Percentiles rank a stretch among this genome's conserved stretches.
phyloP scores from a whole-genome alignment of 1,140 invertebrate genomes.

The Leucophenga varia region DNA sequence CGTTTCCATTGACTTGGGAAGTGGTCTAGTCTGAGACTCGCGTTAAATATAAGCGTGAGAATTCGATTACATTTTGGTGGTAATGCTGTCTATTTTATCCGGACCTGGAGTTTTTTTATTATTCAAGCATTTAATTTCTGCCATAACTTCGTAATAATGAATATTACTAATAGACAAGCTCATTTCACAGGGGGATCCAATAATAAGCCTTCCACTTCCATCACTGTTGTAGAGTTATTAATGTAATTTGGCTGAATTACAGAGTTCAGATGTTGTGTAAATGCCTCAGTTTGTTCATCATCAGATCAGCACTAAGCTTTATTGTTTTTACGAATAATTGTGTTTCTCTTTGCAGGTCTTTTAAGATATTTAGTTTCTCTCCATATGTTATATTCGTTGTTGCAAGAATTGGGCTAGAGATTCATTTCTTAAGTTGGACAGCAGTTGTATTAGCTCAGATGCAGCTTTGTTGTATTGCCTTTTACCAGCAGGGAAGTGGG shows the following conservation, averaged over 20 bases:
- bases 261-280: conserved; percentile 1
- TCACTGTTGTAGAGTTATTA: background rate
- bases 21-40: conserved; percentile 2
- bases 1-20: background rate
- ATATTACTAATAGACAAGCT: background rate
- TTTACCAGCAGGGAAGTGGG: conserved; percentile 6
- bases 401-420: background rate
- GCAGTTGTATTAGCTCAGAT: conserved; percentile 2
- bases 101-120: conserved; percentile 11
- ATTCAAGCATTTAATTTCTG: no score
- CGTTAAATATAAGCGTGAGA: conserved; percentile 7
- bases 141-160: no score
- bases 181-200: conserved; percentile 6
- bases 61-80: background rate
- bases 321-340: conserved; percentile 1
- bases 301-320: background rate
- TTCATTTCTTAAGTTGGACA: conserved; percentile 4
- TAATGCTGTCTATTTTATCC: conserved; percentile 3
- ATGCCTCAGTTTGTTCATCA: conserved; percentile 1
- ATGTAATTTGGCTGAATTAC: conserved; percentile 1
- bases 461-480: conserved; percentile 9
- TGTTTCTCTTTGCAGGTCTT: conserved; percentile 6
- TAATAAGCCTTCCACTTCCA: conserved; percentile 1
- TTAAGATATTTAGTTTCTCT: conserved; percentile 10
- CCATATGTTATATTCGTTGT: conserved; percentile 8